phyloP scores from a whole-genome alignment of 2,888 invertebrate genomes.

The Sclerodermus sp. region DNA sequence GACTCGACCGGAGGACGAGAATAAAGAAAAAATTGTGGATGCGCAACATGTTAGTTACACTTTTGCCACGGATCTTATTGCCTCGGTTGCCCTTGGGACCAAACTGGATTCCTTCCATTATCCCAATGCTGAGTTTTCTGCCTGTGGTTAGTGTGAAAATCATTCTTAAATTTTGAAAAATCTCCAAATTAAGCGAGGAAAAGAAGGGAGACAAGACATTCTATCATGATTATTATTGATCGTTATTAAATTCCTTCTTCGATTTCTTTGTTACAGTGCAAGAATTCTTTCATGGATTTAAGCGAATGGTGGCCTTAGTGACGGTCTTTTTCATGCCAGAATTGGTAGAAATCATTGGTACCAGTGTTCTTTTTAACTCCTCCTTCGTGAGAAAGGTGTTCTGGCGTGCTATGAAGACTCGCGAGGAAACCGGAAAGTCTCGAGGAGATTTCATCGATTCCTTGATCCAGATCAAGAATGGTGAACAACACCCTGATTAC shows the following conservation, averaged over 20 bases:
- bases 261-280: conserved; percentile 29
- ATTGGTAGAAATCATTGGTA: conserved; percentile 42
- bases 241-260: too few relatives aligned
- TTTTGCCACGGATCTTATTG: conserved; percentile 47
- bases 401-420: conserved; percentile 40
- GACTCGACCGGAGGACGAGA: conserved; percentile 12
- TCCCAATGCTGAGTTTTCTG: conserved; percentile 40
- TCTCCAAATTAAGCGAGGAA: background rate
- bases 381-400: conserved; percentile 43
- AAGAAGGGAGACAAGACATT: background rate
- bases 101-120: conserved; percentile 41
- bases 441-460: conserved; percentile 50
- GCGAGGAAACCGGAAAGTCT: conserved; percentile 37
- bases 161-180: too few relatives aligned
- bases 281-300: conserved; percentile 47
- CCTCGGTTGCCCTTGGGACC: conserved; percentile 39
- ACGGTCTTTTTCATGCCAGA: conserved; percentile 50
- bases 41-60: conserved; percentile 44
- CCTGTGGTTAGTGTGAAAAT: conserved; percentile 30
- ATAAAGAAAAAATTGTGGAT: conserved; percentile 32
- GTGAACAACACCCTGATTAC: conserved; percentile 44
- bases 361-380: conserved; percentile 41
- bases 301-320: conserved; percentile 46
- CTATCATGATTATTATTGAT: too few relatives aligned
- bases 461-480: conserved; percentile 42